These are phyloP conservation scores for Mustelus asterias DNA, from an alignment of 2,113 vertebrate species.

Conservation along the genomic window DNA sequence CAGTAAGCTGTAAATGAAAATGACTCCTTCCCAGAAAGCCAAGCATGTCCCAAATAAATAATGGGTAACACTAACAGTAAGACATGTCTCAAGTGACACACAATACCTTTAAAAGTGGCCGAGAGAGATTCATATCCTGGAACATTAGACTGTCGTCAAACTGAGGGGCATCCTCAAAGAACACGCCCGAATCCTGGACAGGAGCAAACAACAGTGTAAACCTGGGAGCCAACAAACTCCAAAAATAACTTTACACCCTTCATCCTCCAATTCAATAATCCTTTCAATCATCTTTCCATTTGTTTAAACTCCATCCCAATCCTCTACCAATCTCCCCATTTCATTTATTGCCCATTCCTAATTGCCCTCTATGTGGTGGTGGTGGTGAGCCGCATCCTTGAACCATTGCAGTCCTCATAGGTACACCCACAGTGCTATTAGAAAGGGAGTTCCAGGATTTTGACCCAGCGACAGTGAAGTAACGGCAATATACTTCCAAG, in stretches of 20 bases:
- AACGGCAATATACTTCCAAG: too few relatives aligned
- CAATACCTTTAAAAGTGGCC: conserved; percentile 87
- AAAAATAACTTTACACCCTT: background rate
- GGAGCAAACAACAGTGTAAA: conserved; percentile 25
- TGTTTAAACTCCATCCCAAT: background rate
- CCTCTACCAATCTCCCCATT: background rate
- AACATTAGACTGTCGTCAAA: conserved; percentile 80
- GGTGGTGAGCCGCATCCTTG: too few relatives aligned
- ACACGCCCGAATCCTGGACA: conserved; percentile 60
- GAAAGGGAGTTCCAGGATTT: too few relatives aligned
- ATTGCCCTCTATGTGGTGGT: too few relatives aligned
- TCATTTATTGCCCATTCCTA: background rate
- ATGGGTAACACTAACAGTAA: background rate
- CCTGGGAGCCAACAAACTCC: background rate
- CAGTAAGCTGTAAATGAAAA: background rate
- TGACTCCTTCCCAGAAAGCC: background rate
- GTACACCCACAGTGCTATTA: too few relatives aligned
- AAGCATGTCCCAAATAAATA: background rate
- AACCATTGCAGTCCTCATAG: too few relatives aligned
- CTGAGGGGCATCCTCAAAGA: conserved; percentile 82
- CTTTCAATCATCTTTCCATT: background rate
- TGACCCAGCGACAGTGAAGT: too few relatives aligned
- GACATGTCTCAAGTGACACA: background rate
- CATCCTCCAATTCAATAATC: background rate
- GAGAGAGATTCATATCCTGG: conserved; percentile 92